Base-by-base conservation (phyloP, 64 coral and sea anemone species). In the Montipora sp. region DNA sequence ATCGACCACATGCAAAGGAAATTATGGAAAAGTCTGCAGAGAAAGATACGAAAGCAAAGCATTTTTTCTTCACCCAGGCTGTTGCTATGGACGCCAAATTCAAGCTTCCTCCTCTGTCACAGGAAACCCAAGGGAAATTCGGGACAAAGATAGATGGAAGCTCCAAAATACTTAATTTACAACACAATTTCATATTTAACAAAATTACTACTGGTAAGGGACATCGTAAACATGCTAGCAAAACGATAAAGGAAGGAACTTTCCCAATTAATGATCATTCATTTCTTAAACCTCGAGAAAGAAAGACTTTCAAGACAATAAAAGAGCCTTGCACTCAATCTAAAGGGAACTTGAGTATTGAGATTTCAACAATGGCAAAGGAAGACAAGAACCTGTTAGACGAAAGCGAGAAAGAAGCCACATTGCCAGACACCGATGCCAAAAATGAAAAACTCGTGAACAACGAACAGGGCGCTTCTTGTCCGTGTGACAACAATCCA, bases 51-150 rank as follows among this genome's bases (percentile, higher is more conserved):
- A 8, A 19, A 7, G 18, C 43, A 9, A 65, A 19, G 1, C 22
- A 75, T 8, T 79, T 78, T 13, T 87, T 93, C 74, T 93, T 87
- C 19, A 88, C 86, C 9, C 60, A 76, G 13, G 23, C 83, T 14
- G 83, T 93, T 71, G 74, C 91, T 70, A 80, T 88, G 91, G 91
- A 88, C 43, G 20, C 91, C 10, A 88, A 93, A n/a, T 14, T 68
- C 20, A 93, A 93, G 65, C 91, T 93, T 8, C 91, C 91, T 20
- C 75, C 91, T 8, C 8, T 92, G 20, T 24, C 22, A 8, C 53
- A 77, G 48, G 23, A 18, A 4, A 20, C 10, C 8, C 11, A 16
- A 73, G 18, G 19, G 7, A 8, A 63, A 14, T 55, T 10, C 8
- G 23, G 10, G 21, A 59, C 20, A 2, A 91, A 60, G 23, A 9